Base-by-base conservation (phyloP, 2,888 invertebrate species). In the Papilio elwesi region DNA sequence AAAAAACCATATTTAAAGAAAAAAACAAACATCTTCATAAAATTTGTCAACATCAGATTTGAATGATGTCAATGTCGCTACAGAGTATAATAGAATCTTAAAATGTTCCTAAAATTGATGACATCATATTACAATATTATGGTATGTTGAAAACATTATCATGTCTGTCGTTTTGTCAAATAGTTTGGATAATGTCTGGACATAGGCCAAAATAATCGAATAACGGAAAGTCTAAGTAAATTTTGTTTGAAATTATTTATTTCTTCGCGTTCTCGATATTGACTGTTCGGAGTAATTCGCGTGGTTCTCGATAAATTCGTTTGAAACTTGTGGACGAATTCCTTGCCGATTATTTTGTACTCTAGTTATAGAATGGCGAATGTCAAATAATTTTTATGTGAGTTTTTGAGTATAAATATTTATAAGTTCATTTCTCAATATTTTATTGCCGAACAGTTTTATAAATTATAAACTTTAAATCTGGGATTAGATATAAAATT, bases 151-250 rank as follows among this genome's bases (percentile, higher is more conserved):
- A 64, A 55, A 53, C 36, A 55, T 72, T 51, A 69, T 59, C 52
- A 57, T 69, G 49, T 66, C 68, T 62, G 69, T 76, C 52, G 47
- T 52, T 66, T 73, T 74, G 68, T 77, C 72, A 70, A 76, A 78
- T 81, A 82, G 83, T 82, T 80, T 78, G 81, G 80, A 80, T 82
- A 80, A 76, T 76, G 78, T 79, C 87, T 92, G 91, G 92, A 87
- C 80, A 77, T 74, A 71, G 74, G 92, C 92, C 91, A 92, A 90
- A 86, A 89, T 89, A 89, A 91, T 90, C 89, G 84, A 85, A 83
- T 85, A 84, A 87, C 83, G 86, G 82, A 83, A 87, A 84, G 80
- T 81, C 81, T 73, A 76, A 80, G 84, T 84, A 77, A 85, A 80
- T 82, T 84, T 83, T 79, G 81, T 85, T 68, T 68, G 12, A 55